phyloP scores from a whole-genome alignment of 2,888 invertebrate species.

The Macaria liturata region DNA sequence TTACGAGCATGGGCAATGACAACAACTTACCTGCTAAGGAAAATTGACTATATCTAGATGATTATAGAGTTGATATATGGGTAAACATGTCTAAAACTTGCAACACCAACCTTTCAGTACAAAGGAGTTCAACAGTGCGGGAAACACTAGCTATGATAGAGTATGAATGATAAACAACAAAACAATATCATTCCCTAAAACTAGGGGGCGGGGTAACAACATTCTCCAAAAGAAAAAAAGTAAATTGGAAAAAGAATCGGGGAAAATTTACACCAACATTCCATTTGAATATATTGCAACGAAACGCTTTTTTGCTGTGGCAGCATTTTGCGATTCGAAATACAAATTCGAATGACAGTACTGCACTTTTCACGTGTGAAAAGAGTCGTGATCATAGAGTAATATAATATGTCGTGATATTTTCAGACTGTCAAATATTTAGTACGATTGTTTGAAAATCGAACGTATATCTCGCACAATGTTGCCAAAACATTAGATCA shows the following conservation, averaged over 20 bases:
- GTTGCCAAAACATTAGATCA: conserved; percentile 78
- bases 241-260: conserved; percentile 48
- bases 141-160: conserved; percentile 70
- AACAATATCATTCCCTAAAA: conserved; percentile 74
- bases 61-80: conserved; percentile 38
- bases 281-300: conserved; percentile 83
- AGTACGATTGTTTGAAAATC: conserved; percentile 5
- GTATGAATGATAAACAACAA: conserved; percentile 59
- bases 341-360: conserved; percentile 1
- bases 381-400: too few relatives aligned
- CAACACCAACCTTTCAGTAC: conserved; percentile 70
- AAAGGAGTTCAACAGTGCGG: conserved; percentile 72
- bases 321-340: conserved; percentile 59
- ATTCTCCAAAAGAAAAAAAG: conserved; percentile 79
- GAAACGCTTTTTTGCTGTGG: conserved; percentile 61
- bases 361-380: neutral
- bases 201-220: conserved; percentile 77
- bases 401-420: too few relatives aligned
- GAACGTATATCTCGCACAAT: conserved; percentile 31
- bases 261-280: conserved; percentile 86
- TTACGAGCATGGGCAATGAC: too few relatives aligned
- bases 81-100: conserved; percentile 59
- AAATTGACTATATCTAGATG: conserved; percentile 35
- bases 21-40: conserved; percentile 55
- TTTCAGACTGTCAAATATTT: too few relatives aligned